These are phyloP conservation scores for Crypturellus tataupa DNA, from an alignment of 2,797 vertebrate genomes.

Conservation along the genomic window DNA sequence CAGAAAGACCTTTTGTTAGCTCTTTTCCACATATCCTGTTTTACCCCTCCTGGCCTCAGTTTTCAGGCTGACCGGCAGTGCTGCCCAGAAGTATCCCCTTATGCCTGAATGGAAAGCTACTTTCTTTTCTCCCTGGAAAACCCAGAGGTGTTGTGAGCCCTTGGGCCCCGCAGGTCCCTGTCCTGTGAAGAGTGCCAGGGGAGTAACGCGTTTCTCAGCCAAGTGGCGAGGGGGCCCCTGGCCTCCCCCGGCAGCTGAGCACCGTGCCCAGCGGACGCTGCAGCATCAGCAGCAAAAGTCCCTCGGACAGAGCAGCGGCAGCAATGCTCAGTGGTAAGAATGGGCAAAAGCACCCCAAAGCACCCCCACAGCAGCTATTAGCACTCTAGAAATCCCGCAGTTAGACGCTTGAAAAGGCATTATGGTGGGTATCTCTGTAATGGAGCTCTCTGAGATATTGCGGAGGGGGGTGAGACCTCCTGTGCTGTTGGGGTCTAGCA, in stretches of 20 bases:
- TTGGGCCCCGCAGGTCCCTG: too few species aligned
- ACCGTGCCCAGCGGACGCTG: not conserved
- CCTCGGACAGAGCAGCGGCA: not conserved
- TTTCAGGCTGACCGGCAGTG: not conserved
- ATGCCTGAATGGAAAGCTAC: not conserved
- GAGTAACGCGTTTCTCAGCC: too few species aligned
- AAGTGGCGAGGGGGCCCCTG: too few species aligned
- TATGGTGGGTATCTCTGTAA: accelerated
- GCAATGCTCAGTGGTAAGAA: not conserved
- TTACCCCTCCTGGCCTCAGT: not conserved
- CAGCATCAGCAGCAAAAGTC: not conserved
- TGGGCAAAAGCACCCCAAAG: not conserved
- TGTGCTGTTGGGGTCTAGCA: not conserved
- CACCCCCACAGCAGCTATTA: not conserved
- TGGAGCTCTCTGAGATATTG: not conserved
- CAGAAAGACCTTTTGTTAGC: not conserved
- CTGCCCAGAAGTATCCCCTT: not conserved
- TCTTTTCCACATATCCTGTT: accelerated
- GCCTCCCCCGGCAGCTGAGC: too few species aligned
- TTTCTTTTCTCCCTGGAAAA: not conserved
- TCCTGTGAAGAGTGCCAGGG: too few species aligned
- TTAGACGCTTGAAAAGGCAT: not conserved
- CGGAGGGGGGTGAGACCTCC: not conserved
- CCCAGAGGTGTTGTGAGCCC: too few species aligned
- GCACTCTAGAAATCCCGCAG: not conserved